These are phyloP conservation scores for Pecten maximus DNA, from an alignment of 2,888 invertebrate species.

Conservation along the genomic window DNA sequence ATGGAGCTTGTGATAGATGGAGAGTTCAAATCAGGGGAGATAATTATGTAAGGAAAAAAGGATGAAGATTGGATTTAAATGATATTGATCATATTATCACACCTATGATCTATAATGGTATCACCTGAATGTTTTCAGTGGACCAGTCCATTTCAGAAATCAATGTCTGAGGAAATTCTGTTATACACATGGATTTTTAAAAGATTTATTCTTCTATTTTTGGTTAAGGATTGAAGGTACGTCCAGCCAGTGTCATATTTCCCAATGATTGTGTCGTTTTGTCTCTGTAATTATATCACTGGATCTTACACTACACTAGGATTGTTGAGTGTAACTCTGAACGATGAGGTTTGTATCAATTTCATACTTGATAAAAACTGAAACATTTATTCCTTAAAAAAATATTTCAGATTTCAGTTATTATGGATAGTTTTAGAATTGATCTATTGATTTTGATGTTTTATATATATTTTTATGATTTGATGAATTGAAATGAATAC, in stretches of 20 bases:
- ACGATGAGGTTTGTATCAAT: too few species aligned
- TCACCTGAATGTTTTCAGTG: conserved; percentile 13
- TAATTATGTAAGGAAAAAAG: not conserved
- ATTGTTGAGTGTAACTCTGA: too few species aligned
- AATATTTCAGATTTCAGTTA: too few species aligned
- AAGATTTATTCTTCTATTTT: not conserved
- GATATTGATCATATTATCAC: not conserved
- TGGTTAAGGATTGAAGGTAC: not conserved
- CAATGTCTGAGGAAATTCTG: not conserved
- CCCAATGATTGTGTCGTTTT: not conserved
- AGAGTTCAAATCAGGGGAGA: not conserved
- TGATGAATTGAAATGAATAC: not conserved
- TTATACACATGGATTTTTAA: too few species aligned
- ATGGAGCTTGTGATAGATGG: not conserved
- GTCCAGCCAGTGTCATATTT: not conserved
- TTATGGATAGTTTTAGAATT: too few species aligned
- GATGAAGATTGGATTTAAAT: not conserved
- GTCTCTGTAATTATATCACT: too few species aligned
- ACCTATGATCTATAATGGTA: not conserved
- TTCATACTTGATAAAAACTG: too few species aligned
- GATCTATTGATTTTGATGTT: too few species aligned
- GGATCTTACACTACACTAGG: too few species aligned
- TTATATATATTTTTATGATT: too few species aligned
- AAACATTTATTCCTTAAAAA: too few species aligned
- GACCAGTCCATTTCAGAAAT: not conserved